Evolutionary conservation across 1,140 invertebrate species (phyloP).

Genomic region (Brachionus sp.): DNA sequence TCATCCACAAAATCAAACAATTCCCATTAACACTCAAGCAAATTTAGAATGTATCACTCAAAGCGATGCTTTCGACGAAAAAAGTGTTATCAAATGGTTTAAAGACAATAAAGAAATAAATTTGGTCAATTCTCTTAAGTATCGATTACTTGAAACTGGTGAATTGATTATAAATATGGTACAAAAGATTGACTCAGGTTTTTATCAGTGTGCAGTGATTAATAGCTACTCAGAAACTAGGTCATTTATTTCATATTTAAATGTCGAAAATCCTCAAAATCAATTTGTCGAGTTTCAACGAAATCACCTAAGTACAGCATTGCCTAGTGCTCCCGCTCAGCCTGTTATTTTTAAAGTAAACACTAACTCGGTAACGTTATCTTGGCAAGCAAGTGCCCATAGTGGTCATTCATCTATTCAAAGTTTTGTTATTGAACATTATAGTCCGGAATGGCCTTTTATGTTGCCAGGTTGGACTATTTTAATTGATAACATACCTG

Average conservation of each 20-base stretch:
- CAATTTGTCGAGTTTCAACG: conserved; percentile 15
- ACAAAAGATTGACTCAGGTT: not conserved
- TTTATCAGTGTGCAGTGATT: not conserved
- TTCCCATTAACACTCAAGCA: conserved; percentile 9
- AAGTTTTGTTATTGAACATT: conserved; percentile 1
- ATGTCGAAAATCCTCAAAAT: conserved; percentile 14
- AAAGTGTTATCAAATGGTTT: not conserved
- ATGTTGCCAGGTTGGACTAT: not conserved
- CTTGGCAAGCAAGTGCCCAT: not conserved
- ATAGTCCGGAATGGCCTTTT: not conserved
- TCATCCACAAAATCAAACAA: conserved; percentile 33
- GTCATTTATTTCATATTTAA: not conserved
- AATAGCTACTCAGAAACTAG: not conserved
- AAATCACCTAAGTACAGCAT: not conserved
- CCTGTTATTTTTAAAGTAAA: conserved; percentile 11
- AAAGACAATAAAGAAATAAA: not conserved
- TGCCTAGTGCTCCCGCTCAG: not conserved
- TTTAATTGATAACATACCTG: not conserved
- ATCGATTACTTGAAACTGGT: not conserved
- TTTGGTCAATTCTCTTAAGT: not conserved
- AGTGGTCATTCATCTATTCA: not conserved
- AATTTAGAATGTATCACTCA: not conserved
- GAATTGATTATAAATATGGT: conserved; percentile 4
- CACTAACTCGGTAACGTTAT: not conserved
- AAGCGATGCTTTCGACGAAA: not conserved